Evolutionary conservation across 2,888 invertebrate species (phyloP).

Genomic region (Calameuta filiformis): DNA sequence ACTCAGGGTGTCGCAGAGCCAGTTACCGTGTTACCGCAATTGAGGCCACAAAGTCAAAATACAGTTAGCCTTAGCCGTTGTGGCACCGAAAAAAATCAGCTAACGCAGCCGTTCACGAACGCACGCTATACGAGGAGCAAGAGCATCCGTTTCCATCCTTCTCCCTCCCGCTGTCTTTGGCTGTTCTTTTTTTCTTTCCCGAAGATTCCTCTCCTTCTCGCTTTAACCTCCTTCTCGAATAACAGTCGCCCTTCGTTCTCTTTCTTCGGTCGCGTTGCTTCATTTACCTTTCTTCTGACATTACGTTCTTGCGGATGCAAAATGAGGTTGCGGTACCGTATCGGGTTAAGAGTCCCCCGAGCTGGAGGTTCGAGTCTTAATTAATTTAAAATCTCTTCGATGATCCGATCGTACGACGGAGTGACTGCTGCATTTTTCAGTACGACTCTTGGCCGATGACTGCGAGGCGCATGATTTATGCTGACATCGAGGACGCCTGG

Average conservation of each 20-base stretch:
- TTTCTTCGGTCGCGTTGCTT: conserved; percentile 6
- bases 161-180: conserved; percentile 11
- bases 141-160: conserved; percentile 6
- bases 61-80: conserved; percentile 61
- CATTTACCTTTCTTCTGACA: conserved; percentile 8
- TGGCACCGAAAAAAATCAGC: conserved; percentile 19
- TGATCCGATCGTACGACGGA: too few relatives aligned
- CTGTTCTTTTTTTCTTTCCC: conserved; percentile 7
- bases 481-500: too few relatives aligned
- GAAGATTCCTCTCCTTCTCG: conserved; percentile 12
- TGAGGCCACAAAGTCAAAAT: conserved; percentile 67
- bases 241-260: conserved; percentile 9
- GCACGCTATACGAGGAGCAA: neutral
- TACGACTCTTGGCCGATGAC: too few relatives aligned
- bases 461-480: too few relatives aligned
- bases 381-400: too few relatives aligned
- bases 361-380: too few relatives aligned
- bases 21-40: conserved; percentile 67
- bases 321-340: too few relatives aligned
- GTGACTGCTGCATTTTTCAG: too few relatives aligned
- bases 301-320: neutral
- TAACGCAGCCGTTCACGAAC: conserved; percentile 3
- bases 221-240: conserved; percentile 3
- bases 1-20: conserved; percentile 64
- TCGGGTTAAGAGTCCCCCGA: too few relatives aligned